Evolutionary conservation across 2,888 invertebrate genomes (phyloP), one percentile per base, ranked within the genome.

Genomic region (Lobophora halterata): DNA sequence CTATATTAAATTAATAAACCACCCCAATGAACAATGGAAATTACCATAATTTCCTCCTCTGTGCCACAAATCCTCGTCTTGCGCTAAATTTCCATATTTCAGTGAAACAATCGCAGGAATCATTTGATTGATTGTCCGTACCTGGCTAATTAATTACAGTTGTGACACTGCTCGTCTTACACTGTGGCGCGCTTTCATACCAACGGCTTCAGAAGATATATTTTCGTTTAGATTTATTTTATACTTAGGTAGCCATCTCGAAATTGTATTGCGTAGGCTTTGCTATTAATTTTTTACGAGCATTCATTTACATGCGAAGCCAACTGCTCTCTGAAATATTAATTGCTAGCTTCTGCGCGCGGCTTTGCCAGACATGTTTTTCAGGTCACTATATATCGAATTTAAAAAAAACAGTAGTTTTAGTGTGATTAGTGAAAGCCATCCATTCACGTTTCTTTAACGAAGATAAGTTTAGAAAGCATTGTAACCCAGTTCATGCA

Each of bases 91-190:
- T 7, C 7, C 33, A 32, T 42, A 24, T 5, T 35, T 18, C 11
- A 21, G 21, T 13, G 12, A 35, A 33, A 37, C 37, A 49, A 46
- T 20, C 30, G 26, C 7, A 1, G 5, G 28, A 39, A 26, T 29
- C 13, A 11, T 31, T 32, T 38, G 41, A 46, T 44, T 27, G 38
- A 46, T 48, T 33, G 30, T 25, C 2, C 14, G 19, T 19, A 23
- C 19, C 11, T 12, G 2, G 5, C 7, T 35, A 24, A 50, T 40
- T 42, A 40, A 44, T 43, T 30, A 21, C 19, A 41, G 23, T 36
- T 35, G 30, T n/a, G 9, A n/a, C 27, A 41, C 48, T 42, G 46
- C n/a, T 9, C 24, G 11, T 6, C 10, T 19, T 37, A 34, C 46
- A 39, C 51, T 48, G 46, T 43, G 43, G 23, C 26, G 5, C 18